Percentiles rank a stretch among this genome's conserved stretches.
Evolutionary conservation across 1,140 invertebrate genomes (phyloP).

Genomic region (Riptortus pedestris): DNA sequence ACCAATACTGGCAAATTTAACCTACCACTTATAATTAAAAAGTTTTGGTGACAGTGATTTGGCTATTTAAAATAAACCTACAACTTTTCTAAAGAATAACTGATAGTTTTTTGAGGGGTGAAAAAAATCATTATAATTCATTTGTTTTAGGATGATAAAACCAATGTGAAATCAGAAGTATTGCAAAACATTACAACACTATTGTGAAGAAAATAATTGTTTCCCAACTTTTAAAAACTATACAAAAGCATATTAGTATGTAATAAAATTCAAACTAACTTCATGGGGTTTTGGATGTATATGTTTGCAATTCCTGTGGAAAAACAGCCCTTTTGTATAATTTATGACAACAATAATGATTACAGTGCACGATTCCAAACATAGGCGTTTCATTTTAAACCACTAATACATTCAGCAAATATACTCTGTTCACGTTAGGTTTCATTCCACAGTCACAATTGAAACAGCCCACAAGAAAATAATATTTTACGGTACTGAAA

Average conservation of each 20-base stretch:
- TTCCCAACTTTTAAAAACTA: too few species aligned
- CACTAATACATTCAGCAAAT: neutral
- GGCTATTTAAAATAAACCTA: too few species aligned
- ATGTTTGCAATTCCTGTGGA: slow-evolving; percentile 42
- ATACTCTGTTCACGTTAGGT: neutral
- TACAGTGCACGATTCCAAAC: neutral
- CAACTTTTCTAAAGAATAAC: neutral
- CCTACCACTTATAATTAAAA: too few species aligned
- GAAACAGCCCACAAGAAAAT: neutral
- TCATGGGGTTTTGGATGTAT: slow-evolving; percentile 43
- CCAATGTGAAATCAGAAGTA: neutral
- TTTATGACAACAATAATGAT: slow-evolving; percentile 36
- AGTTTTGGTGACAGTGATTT: too few species aligned
- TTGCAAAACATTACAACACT: neutral
- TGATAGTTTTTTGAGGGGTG: neutral
- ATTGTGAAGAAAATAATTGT: too few species aligned
- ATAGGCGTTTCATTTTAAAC: slow-evolving; percentile 2
- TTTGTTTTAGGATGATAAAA: neutral
- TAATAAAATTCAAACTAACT: slow-evolving; percentile 35
- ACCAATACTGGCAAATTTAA: too few species aligned
- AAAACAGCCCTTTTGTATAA: slow-evolving; percentile 39
- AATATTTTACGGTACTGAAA: neutral
- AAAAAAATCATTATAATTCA: neutral
- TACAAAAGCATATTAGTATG: too few species aligned
- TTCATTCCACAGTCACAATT: neutral